phyloP scores from a whole-genome alignment of 2,113 vertebrate genomes.

The Trogon melanurus region DNA sequence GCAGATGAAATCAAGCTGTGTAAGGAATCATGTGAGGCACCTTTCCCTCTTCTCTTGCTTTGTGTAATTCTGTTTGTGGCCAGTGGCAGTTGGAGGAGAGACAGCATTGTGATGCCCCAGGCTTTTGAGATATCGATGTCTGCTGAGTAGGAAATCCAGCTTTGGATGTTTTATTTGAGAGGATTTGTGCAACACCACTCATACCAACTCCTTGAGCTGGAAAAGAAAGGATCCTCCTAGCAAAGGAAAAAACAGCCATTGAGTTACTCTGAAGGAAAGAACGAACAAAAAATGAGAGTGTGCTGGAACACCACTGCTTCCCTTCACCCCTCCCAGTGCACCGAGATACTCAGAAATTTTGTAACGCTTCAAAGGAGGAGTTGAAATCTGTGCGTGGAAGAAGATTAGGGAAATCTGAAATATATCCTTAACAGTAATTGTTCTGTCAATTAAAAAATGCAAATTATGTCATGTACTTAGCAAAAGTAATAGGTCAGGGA shows the following conservation, averaged over 20 bases:
- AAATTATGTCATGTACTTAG: conserved; percentile 12
- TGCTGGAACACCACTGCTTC: neutral
- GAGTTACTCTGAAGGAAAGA: neutral
- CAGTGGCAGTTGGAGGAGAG: neutral
- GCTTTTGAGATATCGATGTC: neutral
- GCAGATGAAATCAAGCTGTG: neutral
- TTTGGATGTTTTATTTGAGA: neutral
- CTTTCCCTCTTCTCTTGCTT: neutral
- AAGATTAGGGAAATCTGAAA: conserved; percentile 52
- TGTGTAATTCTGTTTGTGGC: neutral
- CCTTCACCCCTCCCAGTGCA: neutral
- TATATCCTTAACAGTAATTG: conserved; percentile 28
- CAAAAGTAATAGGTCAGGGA: conserved; percentile 2
- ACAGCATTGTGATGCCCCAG: neutral
- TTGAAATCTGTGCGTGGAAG: neutral
- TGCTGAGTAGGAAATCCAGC: neutral
- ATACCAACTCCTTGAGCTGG: neutral
- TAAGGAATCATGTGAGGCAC: neutral
- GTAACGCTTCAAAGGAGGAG: conserved; percentile 17
- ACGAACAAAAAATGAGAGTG: neutral
- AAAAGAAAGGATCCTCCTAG: neutral
- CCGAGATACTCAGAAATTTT: neutral
- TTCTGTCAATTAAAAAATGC: conserved; percentile 23
- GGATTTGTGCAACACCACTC: neutral
- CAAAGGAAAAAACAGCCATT: neutral